These are phyloP conservation scores for Zygaena filipendulae DNA, from an alignment of 2,888 invertebrate genomes.

Conservation along the genomic window DNA sequence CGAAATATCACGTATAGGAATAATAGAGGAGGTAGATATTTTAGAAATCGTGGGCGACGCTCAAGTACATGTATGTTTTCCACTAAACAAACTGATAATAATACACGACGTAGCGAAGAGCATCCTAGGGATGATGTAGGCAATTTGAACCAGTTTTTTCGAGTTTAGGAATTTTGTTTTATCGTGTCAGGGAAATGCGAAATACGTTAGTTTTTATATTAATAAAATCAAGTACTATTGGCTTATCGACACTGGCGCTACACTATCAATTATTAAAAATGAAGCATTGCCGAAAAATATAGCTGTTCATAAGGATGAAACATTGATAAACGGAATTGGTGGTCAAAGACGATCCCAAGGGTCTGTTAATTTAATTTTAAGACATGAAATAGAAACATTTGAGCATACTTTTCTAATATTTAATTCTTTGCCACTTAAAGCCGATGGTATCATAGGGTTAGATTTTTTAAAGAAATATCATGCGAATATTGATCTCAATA, in stretches of 20 bases:
- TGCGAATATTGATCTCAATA: slow-evolving; percentile 1
- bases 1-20: slow-evolving; percentile 1
- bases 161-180: slow-evolving; percentile 1
- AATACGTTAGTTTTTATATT: slow-evolving; percentile 2
- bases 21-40: not conserved
- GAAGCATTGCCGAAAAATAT: slow-evolving; percentile 1
- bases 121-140: not conserved
- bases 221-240: slow-evolving; percentile 3
- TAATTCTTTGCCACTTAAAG: slow-evolving; percentile 3
- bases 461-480: slow-evolving; percentile 3
- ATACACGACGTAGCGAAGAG: not conserved
- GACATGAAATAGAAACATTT: not conserved
- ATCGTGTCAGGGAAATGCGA: not conserved
- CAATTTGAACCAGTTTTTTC: slow-evolving; percentile 3
- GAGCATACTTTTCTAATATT: slow-evolving; percentile 3
- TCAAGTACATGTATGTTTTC: too few species aligned
- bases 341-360: slow-evolving; percentile 4
- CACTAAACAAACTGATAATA: too few species aligned
- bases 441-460: slow-evolving; percentile 3
- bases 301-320: slow-evolving; percentile 1
- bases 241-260: slow-evolving; percentile 2
- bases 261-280: slow-evolving; percentile 2
- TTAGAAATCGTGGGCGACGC: not conserved
- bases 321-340: slow-evolving; percentile 4
- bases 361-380: slow-evolving; percentile 1